phyloP scores from a whole-genome alignment of 1,140 invertebrate species.

The Zaprionus gabonicus region DNA sequence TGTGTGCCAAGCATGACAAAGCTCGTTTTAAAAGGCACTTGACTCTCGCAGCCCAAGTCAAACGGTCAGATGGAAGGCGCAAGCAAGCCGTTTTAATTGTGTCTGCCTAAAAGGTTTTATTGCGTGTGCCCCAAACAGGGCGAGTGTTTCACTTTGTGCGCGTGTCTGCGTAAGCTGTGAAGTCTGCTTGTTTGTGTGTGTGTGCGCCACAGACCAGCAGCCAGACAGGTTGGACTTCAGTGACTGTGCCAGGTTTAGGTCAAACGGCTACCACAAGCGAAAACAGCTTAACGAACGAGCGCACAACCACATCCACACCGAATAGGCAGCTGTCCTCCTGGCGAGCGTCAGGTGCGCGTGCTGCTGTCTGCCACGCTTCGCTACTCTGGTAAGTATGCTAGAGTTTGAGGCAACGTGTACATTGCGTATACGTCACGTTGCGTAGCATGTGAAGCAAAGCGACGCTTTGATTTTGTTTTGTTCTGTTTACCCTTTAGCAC shows the following conservation, averaged over 20 bases:
- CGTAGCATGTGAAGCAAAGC: not conserved
- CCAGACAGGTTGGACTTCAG: constrained; percentile 26
- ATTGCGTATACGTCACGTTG: constrained; percentile 39
- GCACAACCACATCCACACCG: constrained; percentile 9
- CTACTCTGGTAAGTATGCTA: constrained; percentile 38
- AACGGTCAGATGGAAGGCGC: constrained; percentile 46
- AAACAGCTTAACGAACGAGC: constrained; percentile 35
- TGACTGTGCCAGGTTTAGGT: not conserved
- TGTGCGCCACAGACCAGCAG: constrained; percentile 21
- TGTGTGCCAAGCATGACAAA: constrained; percentile 48
- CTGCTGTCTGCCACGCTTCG: constrained; percentile 22
- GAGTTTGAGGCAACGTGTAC: not conserved
- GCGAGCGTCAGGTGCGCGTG: constrained; percentile 15
- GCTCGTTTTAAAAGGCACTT: constrained; percentile 29
- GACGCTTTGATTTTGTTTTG: not conserved
- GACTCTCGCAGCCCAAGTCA: constrained; percentile 51
- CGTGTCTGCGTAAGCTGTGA: not conserved
- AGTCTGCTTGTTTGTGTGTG: no score
- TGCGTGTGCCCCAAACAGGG: constrained; percentile 9
- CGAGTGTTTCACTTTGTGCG: not conserved
- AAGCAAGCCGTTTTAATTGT: constrained; percentile 63
- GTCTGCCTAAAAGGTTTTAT: constrained; percentile 61
- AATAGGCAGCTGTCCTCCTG: constrained; percentile 14
- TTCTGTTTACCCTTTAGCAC: not conserved
- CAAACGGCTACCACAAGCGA: constrained; percentile 39